These are phyloP conservation scores for Myiotriccus ornatus DNA, from an alignment of 2,797 vertebrate genomes.

Conservation along the genomic window DNA sequence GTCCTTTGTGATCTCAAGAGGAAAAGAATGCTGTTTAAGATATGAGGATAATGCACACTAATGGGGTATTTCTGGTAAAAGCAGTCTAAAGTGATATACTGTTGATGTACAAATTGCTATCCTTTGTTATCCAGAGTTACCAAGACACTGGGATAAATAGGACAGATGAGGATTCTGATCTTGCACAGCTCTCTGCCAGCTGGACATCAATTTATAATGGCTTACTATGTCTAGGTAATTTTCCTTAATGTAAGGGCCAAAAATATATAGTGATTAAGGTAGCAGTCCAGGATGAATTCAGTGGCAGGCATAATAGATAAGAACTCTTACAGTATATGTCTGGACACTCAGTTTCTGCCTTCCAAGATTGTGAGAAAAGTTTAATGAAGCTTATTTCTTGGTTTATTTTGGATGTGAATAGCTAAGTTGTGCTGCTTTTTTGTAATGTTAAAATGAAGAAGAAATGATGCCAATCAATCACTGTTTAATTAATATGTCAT, in stretches of 20 bases:
- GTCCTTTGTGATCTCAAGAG: conserved; percentile 14
- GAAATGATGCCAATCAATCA: conserved; percentile 15
- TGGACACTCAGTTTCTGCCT: neutral
- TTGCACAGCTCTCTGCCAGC: neutral
- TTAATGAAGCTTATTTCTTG: neutral
- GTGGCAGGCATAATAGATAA: neutral
- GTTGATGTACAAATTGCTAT: conserved; percentile 8
- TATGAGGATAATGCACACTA: conserved; percentile 50
- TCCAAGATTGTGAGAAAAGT: neutral
- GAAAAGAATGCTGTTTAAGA: neutral
- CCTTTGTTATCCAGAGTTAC: conserved; percentile 15
- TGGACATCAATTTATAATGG: neutral
- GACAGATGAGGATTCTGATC: neutral
- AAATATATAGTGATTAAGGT: neutral
- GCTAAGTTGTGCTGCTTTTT: neutral
- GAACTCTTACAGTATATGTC: neutral
- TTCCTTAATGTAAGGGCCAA: neutral
- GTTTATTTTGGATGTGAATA: neutral
- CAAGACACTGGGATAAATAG: neutral
- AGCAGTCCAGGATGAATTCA: neutral
- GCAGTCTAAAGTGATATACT: neutral
- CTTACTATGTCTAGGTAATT: neutral
- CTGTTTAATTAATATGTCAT: conserved; percentile 2
- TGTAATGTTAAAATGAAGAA: neutral
- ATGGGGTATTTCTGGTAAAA: conserved; percentile 38